Evolutionary conservation across 2,888 invertebrate genomes (phyloP), one percentile per base, ranked within the genome.

Genomic region (Agrochola litura): DNA sequence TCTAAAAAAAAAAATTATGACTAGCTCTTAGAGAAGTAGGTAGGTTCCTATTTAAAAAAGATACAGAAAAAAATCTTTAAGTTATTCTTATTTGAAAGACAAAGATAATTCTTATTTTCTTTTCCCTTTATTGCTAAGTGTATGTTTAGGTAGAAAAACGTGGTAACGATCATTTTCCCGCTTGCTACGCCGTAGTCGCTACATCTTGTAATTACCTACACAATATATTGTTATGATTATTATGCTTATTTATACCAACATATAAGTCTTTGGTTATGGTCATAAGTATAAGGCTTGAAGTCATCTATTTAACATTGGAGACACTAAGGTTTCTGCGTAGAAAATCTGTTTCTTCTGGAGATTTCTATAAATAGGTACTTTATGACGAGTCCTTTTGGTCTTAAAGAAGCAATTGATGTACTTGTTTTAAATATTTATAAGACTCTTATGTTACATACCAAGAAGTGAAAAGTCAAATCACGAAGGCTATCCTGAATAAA

Each of bases 141-240:
- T 22, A 56, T 67, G 54, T 49, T 73, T 78, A 25, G 37, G 52
- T 63, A 58, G 41, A 56, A 37, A 63, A 56, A 71, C 70, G 58
- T 73, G 72, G 43, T 37, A 19, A 8, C 14, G 60, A 68, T 71
- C 14, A 79, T 71, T 71, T 68, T 54, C 3, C 37, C 19, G 43
- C 64, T 71, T 73, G 73, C 80, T 83, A 83, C 80, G 73, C 67
- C 67, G 77, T 83, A 81, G 73, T 30, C 10, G 49, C 64, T 65
- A 73, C 76, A 54, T 58, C 52, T 79, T 52, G 46, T 70, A 63
- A 73, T 79, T 71, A 75, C 67, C 19, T 46, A 49, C 58, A 74
- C 63, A 78, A 46, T 77, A 37, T 41, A 64, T 22, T 41, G 58
- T 22, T 37, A 68, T 10, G 6, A 54, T 16, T 61, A 67, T 73